Evolutionary conservation across 2,113 vertebrate genomes (phyloP).

Genomic region (Lepus americanus): DNA sequence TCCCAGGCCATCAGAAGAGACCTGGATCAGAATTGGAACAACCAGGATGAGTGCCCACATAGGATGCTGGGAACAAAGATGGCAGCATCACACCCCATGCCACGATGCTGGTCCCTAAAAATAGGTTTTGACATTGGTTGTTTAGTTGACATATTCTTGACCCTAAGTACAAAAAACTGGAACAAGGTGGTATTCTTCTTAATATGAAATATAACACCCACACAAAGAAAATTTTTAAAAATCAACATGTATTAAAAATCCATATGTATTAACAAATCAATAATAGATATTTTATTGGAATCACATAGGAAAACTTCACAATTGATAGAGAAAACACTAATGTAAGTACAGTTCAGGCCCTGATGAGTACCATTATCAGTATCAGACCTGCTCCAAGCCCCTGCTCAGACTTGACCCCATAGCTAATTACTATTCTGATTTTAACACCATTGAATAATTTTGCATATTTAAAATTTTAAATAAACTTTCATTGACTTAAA

Average conservation of each 20-base stretch:
- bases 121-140: not conserved
- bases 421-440: not conserved
- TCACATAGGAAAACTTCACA: not conserved
- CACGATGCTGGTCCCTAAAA: too few species aligned
- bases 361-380: not conserved
- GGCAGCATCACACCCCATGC: too few species aligned
- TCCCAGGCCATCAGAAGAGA: too few species aligned
- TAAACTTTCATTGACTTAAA: not conserved
- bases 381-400: not conserved
- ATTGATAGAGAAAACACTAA: not conserved
- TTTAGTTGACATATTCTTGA: not conserved
- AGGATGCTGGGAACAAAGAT: too few species aligned
- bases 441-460: not conserved
- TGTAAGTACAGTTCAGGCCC: not conserved
- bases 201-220: not conserved
- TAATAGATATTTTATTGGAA: not conserved
- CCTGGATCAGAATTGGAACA: too few species aligned
- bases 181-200: not conserved
- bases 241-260: not conserved
- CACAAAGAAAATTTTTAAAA: not conserved
- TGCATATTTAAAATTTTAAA: not conserved
- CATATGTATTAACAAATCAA: not conserved
- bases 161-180: not conserved
- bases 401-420: not conserved
- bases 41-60: too few species aligned